These are phyloP conservation scores for Apostichopus parvimensis DNA, from an alignment of 35 echinoderm and acorn worm genomes.

Conservation along the genomic window DNA sequence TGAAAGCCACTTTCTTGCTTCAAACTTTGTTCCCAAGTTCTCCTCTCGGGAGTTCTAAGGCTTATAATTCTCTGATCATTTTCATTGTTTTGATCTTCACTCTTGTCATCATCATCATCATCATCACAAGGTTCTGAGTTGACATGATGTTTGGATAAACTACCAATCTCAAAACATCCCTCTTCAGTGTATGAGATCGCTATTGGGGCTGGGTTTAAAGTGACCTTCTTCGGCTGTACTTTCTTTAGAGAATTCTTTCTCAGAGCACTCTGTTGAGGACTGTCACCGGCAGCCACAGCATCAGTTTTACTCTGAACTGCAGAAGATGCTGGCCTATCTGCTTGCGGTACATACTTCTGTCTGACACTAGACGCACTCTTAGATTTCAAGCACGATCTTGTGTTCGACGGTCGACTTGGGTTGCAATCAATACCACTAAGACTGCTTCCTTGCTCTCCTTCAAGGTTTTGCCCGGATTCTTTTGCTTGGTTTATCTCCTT, in stretches of 20 bases:
- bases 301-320: no score
- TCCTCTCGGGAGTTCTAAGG: constrained; percentile 15
- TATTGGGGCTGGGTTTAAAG: constrained; percentile 29
- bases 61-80: background rate
- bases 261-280: background rate
- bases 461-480: background rate
- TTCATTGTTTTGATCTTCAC: background rate
- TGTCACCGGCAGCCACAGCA: background rate
- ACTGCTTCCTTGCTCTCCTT: background rate
- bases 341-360: background rate
- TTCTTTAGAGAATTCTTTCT: background rate
- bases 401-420: background rate
- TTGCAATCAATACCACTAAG: background rate
- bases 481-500: background rate
- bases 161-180: background rate
- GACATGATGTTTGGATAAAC: background rate
- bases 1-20: background rate
- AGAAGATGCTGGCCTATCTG: background rate
- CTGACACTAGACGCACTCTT: background rate
- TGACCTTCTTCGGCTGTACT: background rate
- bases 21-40: constrained; percentile 16
- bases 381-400: background rate
- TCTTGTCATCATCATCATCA: background rate
- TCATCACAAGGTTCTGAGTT: background rate
- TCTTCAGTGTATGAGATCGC: constrained; percentile 14